Base-by-base conservation (phyloP, 2,797 vertebrate species). In the Acanthopagrus latus region DNA sequence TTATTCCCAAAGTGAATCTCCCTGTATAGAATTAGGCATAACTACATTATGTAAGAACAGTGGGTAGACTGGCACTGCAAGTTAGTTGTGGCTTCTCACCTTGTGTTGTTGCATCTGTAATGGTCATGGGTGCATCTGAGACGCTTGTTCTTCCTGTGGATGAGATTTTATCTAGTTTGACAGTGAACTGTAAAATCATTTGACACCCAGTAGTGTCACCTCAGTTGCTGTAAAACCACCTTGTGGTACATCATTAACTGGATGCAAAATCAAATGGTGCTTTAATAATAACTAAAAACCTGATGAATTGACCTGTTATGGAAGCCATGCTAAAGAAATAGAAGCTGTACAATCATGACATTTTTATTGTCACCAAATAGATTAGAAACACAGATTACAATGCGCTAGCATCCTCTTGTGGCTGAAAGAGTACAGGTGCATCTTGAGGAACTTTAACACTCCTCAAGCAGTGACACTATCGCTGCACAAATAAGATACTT, bases 121-220 rank as follows among this genome's bases (percentile, higher is more conserved):
- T 13, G 43, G 43, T 12, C 43, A 44, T 12, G 43, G 43, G 11
- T 44, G 43, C 43, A 44, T 44, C 33, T 8, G 33, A 33, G 33
- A 6, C 33, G 33, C 33, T 44, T 44, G 11, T 12, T 2, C 13
- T 44, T 13, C n/a, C 80, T 83, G 50, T 50, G 47, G 25, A 76
- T 74, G 48, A 48, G 8, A 76, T 41, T 27, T 1, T 23, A 20
- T 46, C 3, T 64, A 5, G 29, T 74, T 47, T 56, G 10, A 18
- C 0, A 2, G 33, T 47, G 41, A 29, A 48, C 13, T n/a, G 1
- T 43, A 9, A n/a, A 29, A 52, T 44, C 8, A 55, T 11, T 64
- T 18, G 57, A 29, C 25, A 41, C 2, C 3, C 23, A 33, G 33
- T 44, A 57, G 23, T 20, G 5, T 25, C n/a, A 21, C 38, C 46